Base-by-base conservation (phyloP, 2,113 vertebrate genomes). In the Xenotilapia leptura region DNA sequence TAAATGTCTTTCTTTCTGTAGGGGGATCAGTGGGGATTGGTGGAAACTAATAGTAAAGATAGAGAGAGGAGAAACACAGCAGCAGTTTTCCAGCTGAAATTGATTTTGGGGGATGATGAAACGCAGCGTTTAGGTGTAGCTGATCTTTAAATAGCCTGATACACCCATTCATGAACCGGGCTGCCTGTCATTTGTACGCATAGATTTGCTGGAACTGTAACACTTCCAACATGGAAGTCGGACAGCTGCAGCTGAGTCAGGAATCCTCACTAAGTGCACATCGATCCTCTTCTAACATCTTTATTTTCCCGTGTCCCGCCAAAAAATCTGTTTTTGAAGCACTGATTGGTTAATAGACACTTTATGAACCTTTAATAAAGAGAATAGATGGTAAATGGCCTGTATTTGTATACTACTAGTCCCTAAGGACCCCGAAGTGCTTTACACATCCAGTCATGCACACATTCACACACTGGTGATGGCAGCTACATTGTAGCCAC, bases 391-490 rank as follows among this genome's bases (percentile, higher is more conserved):
- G 23, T 9, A 28, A 58, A 58, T 58, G 4, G 23, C 1, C 7
- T 58, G 3, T 58, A 58, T 58, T 58, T 58, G 0, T 1, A 4
- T 1, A 58, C 5, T 58, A 0, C 13, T 28, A 0, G 55, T 1
- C 7, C 23, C 0, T 9, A 58, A 9, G 55, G 55, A 58, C 55
- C 3, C 55, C 55, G 28, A 15, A 58, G 55, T 0, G 0, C 55
- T 58, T 58, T 58, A 55, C 21, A 56, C 0, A 14, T 0, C 0
- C n/a, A n/a, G n/a, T n/a, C n/a, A n/a, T n/a, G n/a, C 4, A 40
- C 4, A 0, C 38, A 40, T 40, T 1, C 49, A 54, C 51, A 56
- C 54, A 28, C 7, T 2, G 55, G 3, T 28, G 55, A 56, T 56
- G 23, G 55, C 23, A 28, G 55, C 23, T 28, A 56, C 55, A 15